These are phyloP conservation scores for Thumatha senex DNA, from an alignment of 2,888 invertebrate genomes.

Conservation along the genomic window DNA sequence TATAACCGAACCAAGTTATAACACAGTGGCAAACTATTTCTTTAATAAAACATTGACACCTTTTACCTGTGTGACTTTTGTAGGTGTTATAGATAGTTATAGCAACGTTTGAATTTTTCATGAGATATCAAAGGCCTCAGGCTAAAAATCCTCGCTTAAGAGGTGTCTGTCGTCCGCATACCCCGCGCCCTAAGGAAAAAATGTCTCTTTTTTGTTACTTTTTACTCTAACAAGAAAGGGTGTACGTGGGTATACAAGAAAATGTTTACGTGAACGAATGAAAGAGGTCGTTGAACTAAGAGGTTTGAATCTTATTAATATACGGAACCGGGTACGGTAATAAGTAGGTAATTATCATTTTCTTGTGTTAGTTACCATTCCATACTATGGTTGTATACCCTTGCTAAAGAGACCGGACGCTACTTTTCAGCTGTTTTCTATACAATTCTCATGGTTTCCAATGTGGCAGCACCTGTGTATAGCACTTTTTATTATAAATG, in stretches of 20 bases:
- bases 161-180: constrained; percentile 35
- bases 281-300: constrained; percentile 46
- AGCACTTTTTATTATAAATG: no score
- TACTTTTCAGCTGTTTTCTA: no score
- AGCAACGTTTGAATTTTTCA: constrained; percentile 70
- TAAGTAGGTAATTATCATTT: constrained; percentile 11
- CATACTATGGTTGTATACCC: no score
- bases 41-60: neutral
- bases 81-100: constrained; percentile 39
- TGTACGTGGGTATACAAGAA: constrained; percentile 45
- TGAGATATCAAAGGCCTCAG: constrained; percentile 67
- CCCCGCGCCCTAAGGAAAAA: constrained; percentile 38
- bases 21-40: neutral
- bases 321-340: no score
- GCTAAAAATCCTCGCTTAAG: constrained; percentile 46
- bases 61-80: constrained; percentile 7
- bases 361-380: no score
- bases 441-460: no score
- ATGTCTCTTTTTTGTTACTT: constrained; percentile 59
- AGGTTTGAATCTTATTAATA: no score
- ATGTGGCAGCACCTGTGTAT: no score
- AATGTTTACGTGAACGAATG: constrained; percentile 51
- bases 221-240: constrained; percentile 50
- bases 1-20: neutral
- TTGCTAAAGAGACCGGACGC: no score